Evolutionary conservation across 2,888 invertebrate genomes (phyloP), one percentile per base, ranked within the genome.

Genomic region (Terebella lapidaria): DNA sequence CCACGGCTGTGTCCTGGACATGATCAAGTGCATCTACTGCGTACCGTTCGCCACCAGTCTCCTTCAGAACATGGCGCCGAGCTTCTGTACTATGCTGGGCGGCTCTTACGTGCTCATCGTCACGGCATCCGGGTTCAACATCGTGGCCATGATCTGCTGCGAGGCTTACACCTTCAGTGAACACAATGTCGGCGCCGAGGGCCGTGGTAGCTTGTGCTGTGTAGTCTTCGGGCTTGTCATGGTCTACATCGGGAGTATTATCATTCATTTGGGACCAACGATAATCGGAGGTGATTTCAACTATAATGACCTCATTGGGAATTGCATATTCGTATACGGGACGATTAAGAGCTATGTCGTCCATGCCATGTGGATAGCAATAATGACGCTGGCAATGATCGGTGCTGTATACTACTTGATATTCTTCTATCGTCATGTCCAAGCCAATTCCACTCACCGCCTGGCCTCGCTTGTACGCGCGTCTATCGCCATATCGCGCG

Each of bases 131-230:
- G 74, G 76, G 27, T 79, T 80, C 68, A 80, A 80, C 65, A 74
- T 80, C 68, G 74, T 80, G 15, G 79, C 80, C n/a, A 79, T 79
- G 75, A 74, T 79, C 22, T 79, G 78, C 58, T 75, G 78, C 3
- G 80, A 80, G 65, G 80, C 79, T 5, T 78, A 78, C 66, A 74
- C 76, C 2, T 78, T 80, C 62, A 75, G 77, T 24, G 78, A 79
- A 58, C 70, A 72, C 47, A 76, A 77, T 55, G 59, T 64, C 2
- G 70, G 65, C n/a, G 72, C 74, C 1, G 72, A 75, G 59, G 70
- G 74, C 0, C 69, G 69, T 29, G 78, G 79, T 28, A 77, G 76
- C 24, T 54, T 77, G 25, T 77, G 76, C 65, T 80, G 80, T 68
- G 72, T 80, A 3, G 60, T 76, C 2, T 80, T 80, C 66, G 80